Conservation (phyloP, 2,888 invertebrate genomes). For the Dysmachus trigonus region DNA sequence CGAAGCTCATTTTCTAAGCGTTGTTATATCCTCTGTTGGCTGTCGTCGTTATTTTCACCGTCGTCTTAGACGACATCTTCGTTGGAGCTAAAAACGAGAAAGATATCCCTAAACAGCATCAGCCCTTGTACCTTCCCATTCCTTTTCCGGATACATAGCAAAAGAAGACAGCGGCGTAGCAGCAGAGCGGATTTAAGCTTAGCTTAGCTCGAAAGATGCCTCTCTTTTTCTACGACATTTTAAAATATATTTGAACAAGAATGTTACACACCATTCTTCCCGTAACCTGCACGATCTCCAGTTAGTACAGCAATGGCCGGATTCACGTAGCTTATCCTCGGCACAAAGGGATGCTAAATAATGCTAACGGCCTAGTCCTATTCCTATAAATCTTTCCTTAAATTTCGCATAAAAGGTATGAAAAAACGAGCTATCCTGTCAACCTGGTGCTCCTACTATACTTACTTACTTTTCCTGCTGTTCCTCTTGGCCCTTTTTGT, state of each 20-base stretch:
- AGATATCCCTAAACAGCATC: too few species aligned
- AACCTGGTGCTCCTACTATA: neutral
- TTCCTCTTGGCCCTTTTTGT: neutral
- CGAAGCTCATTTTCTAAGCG: too few species aligned
- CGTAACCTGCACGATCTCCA: neutral
- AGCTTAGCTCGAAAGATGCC: neutral
- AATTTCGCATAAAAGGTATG: slow-evolving; percentile 17
- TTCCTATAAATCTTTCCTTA: slow-evolving; percentile 11
- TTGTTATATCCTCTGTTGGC: too few species aligned
- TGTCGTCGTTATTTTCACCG: too few species aligned
- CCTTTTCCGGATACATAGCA: too few species aligned
- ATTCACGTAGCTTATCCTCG: neutral
- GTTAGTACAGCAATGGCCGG: neutral
- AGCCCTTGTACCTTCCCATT: too few species aligned
- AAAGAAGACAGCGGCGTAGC: too few species aligned
- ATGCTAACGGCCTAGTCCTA: neutral
- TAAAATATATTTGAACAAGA: neutral
- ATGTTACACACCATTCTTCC: neutral
- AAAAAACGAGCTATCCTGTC: neutral
- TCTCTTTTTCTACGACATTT: neutral
- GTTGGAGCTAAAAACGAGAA: too few species aligned
- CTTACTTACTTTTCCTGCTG: neutral
- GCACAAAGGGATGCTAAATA: neutral
- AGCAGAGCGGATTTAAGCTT: neutral
- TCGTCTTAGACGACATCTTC: too few species aligned